A percentile compares a stretch with the other conserved stretches of the same genome.
phyloP scores from a whole-genome alignment of 2,888 invertebrate species.

The Noctua comes region DNA sequence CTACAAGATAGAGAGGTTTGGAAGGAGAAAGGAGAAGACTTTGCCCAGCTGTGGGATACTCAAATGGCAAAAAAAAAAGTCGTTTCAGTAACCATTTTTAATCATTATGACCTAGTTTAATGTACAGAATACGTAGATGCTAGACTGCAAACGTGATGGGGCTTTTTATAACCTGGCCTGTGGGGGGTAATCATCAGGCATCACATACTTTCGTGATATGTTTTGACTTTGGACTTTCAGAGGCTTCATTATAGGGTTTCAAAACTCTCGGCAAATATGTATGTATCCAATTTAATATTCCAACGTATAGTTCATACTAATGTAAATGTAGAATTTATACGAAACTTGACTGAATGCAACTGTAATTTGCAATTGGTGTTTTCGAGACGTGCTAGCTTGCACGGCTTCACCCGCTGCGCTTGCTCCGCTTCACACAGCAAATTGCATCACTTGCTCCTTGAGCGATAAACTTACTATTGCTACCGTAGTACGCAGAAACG shows the following conservation, averaged over 20 bases:
- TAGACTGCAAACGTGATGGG: background rate
- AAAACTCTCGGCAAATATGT: background rate
- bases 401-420: slow-evolving; percentile 59
- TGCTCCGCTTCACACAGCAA: slow-evolving; percentile 64
- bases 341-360: slow-evolving; percentile 45
- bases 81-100: too few relatives aligned
- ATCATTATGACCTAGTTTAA: background rate
- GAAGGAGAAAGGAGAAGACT: background rate
- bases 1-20: background rate
- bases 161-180: background rate
- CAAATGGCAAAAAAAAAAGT: background rate
- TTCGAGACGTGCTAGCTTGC: slow-evolving; percentile 65
- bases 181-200: too few relatives aligned
- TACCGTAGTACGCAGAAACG: slow-evolving; percentile 32
- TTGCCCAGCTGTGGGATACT: background rate
- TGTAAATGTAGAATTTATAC: slow-evolving; percentile 32
- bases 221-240: background rate
- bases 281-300: slow-evolving; percentile 11
- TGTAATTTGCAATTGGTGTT: slow-evolving; percentile 68
- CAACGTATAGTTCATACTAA: background rate
- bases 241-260: background rate
- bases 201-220: background rate
- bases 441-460: slow-evolving; percentile 68
- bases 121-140: background rate
- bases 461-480: slow-evolving; percentile 55